These are phyloP conservation scores for Mya arenaria DNA, from an alignment of 1,140 invertebrate species.

Conservation along the genomic window DNA sequence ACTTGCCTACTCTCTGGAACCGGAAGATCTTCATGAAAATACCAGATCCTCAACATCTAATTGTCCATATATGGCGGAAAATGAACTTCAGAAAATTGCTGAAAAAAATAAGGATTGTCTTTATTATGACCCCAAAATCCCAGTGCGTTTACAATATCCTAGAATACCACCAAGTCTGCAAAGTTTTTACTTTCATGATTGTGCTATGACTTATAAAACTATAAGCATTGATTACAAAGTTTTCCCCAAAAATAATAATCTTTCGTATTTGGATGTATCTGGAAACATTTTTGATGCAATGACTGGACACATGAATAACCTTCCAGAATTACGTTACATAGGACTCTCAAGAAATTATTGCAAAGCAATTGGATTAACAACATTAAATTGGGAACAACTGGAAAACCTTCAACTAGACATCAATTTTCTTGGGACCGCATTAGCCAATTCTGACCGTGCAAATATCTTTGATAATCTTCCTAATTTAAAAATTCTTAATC, in stretches of 20 bases:
- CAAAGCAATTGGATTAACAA: not conserved
- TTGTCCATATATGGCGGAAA: conserved; percentile 11
- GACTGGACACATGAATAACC: not conserved
- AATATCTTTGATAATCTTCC: not conserved
- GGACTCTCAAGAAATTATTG: conserved; percentile 28
- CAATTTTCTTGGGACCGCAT: conserved; percentile 18
- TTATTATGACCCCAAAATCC: not conserved
- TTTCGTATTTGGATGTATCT: conserved; percentile 8
- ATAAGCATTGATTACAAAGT: not conserved
- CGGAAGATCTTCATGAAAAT: not conserved
- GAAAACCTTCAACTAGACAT: conserved; percentile 27
- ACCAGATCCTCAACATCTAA: not conserved
- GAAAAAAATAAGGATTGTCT: not conserved
- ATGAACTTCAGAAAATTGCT: not conserved
- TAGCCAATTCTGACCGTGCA: not conserved
- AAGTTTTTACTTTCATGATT: not conserved
- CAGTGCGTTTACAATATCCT: not conserved
- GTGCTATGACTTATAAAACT: conserved; percentile 18
- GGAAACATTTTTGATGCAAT: conserved; percentile 8
- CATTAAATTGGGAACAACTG: not conserved
- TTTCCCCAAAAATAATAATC: not conserved
- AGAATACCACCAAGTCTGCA: not conserved
- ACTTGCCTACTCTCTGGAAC: not conserved
- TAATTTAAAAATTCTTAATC: conserved; percentile 14
- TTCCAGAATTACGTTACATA: conserved; percentile 20